These are phyloP conservation scores for Chironomus tentans DNA, from an alignment of 2,888 invertebrate genomes.

Conservation along the genomic window DNA sequence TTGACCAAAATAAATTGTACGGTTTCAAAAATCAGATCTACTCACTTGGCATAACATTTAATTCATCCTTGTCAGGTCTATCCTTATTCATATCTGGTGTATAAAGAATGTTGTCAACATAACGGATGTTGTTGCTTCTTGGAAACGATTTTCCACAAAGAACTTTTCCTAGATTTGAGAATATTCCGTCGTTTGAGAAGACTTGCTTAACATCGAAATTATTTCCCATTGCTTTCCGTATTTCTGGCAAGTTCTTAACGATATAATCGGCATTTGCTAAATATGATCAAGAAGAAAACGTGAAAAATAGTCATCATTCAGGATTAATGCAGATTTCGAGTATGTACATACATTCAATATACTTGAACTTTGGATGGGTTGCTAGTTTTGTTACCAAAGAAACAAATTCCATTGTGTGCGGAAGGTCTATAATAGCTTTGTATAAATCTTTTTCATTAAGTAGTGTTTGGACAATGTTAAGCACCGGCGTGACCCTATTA, in stretches of 20 bases:
- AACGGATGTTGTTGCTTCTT: slow-evolving; percentile 38
- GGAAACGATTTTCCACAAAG: slow-evolving; percentile 53
- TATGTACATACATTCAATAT: slow-evolving; percentile 35
- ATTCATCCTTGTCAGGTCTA: slow-evolving; percentile 38
- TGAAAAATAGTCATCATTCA: slow-evolving; percentile 15
- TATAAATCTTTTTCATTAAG: slow-evolving; percentile 39
- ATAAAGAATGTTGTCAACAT: slow-evolving; percentile 39
- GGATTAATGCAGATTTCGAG: neutral
- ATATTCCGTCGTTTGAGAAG: slow-evolving; percentile 39
- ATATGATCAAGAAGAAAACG: slow-evolving; percentile 1
- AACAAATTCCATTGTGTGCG: slow-evolving; percentile 39
- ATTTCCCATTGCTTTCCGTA: slow-evolving; percentile 36
- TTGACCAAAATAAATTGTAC: neutral
- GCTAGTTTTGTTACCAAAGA: slow-evolving; percentile 38
- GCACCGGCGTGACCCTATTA: slow-evolving; percentile 36
- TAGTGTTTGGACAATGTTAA: slow-evolving; percentile 40
- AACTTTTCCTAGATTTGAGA: slow-evolving; percentile 50
- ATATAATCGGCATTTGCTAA: slow-evolving; percentile 35
- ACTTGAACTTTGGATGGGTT: slow-evolving; percentile 37
- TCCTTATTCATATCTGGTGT: slow-evolving; percentile 37
- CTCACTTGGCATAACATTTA: slow-evolving; percentile 41
- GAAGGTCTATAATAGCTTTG: slow-evolving; percentile 37
- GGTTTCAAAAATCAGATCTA: slow-evolving; percentile 17
- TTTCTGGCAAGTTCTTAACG: slow-evolving; percentile 35
- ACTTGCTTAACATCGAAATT: slow-evolving; percentile 39